Conservation (phyloP, 2,888 invertebrate species). For the Coleophora deauratella region DNA sequence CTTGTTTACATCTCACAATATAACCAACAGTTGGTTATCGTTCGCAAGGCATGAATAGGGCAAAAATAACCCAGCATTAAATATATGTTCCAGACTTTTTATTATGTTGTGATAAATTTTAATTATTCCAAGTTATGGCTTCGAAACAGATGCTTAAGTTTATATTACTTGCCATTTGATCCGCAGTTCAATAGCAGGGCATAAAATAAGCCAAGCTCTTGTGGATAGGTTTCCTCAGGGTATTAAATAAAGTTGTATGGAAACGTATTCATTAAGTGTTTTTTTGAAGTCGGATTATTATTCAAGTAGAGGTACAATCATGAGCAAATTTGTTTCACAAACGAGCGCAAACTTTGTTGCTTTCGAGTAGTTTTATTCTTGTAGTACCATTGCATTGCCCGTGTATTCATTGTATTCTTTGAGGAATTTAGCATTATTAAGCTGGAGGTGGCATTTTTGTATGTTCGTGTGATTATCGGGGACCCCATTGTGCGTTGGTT, state of each 20-base stretch:
- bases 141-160: slow-evolving; percentile 31
- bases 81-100: slow-evolving; percentile 27
- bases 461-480: slow-evolving; percentile 34
- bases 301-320: too few relatives aligned
- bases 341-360: slow-evolving; percentile 34
- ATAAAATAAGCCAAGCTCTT: slow-evolving; percentile 4
- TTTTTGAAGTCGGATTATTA: too few relatives aligned
- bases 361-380: slow-evolving; percentile 31
- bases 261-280: too few relatives aligned
- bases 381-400: slow-evolving; percentile 18
- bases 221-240: too few relatives aligned
- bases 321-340: slow-evolving; percentile 3
- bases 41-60: neutral
- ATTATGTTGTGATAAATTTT: slow-evolving; percentile 47
- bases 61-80: slow-evolving; percentile 32
- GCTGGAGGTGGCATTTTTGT: slow-evolving; percentile 59
- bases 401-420: slow-evolving; percentile 42
- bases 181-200: slow-evolving; percentile 40
- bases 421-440: slow-evolving; percentile 68
- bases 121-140: slow-evolving; percentile 42
- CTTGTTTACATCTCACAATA: neutral
- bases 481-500: slow-evolving; percentile 25
- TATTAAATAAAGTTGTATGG: too few relatives aligned
- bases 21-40: too few relatives aligned
- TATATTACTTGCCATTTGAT: slow-evolving; percentile 36